Conservation (phyloP, 2,888 invertebrate species). For the Chrysolina oricalcia region DNA sequence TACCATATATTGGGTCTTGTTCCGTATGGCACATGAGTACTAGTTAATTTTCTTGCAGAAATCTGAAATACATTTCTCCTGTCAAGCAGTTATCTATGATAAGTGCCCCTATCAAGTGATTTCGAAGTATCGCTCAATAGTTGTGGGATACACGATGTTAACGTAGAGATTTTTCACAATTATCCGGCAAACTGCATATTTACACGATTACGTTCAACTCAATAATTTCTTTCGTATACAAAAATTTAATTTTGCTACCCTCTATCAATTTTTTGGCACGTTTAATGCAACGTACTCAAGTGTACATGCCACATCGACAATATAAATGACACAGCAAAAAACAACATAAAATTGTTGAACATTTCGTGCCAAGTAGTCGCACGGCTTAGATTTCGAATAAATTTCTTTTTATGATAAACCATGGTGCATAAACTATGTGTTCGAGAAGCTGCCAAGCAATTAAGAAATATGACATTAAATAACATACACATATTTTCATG, state of each 20-base stretch:
- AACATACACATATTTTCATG: neutral
- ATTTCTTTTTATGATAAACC: neutral
- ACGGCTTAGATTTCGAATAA: slow-evolving; percentile 9
- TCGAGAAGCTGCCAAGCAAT: neutral
- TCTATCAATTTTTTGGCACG: neutral
- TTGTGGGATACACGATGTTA: too few relatives aligned
- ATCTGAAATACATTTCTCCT: too few relatives aligned
- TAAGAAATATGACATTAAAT: slow-evolving; percentile 3
- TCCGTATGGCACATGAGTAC: too few relatives aligned
- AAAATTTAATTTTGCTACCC: too few relatives aligned
- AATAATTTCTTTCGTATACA: neutral
- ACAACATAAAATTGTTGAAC: neutral
- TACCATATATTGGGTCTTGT: too few relatives aligned
- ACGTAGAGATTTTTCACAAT: too few relatives aligned
- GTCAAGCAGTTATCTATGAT: too few relatives aligned
- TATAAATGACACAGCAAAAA: neutral
- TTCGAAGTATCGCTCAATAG: too few relatives aligned
- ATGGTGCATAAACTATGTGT: slow-evolving; percentile 1
- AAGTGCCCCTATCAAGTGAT: too few relatives aligned
- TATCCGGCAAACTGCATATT: too few relatives aligned
- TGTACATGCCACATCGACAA: neutral
- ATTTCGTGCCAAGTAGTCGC: slow-evolving; percentile 15
- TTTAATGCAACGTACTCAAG: neutral
- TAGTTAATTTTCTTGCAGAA: too few relatives aligned
- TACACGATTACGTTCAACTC: too few relatives aligned